Evolutionary conservation across 2,888 invertebrate species (phyloP).

Genomic region (Polymixis lichenea): DNA sequence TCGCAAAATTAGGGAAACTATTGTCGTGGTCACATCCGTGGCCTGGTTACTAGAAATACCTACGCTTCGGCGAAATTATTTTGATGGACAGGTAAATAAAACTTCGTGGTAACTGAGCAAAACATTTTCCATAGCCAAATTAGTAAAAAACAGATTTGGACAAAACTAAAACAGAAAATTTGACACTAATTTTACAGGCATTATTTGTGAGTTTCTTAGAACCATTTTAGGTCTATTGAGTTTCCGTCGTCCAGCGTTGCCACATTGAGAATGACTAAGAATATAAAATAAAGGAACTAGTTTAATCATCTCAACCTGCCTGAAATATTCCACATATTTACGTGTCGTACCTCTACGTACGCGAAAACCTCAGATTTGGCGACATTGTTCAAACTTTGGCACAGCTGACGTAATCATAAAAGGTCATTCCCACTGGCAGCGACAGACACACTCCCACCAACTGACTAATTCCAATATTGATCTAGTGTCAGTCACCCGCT

Average conservation of each 20-base stretch:
- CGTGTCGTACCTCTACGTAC: neutral
- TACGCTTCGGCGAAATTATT: slow-evolving; percentile 50
- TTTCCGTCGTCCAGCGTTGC: neutral
- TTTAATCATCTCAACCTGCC: neutral
- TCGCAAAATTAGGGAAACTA: slow-evolving; percentile 53
- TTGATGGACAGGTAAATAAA: slow-evolving; percentile 48
- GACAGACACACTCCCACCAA: slow-evolving; percentile 49
- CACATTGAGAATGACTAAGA: neutral
- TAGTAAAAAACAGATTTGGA: neutral
- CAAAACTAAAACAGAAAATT: neutral
- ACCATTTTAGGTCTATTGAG: neutral
- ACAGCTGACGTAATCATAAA: slow-evolving; percentile 55
- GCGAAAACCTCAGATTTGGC: slow-evolving; percentile 10
- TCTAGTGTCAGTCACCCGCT: slow-evolving; percentile 58
- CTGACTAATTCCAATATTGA: slow-evolving; percentile 56
- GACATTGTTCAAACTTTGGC: slow-evolving; percentile 32
- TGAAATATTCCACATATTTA: neutral
- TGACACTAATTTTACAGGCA: neutral
- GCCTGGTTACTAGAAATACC: slow-evolving; percentile 59
- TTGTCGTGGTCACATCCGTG: slow-evolving; percentile 50
- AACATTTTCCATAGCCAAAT: neutral
- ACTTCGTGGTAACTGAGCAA: slow-evolving; percentile 20
- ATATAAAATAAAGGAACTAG: neutral
- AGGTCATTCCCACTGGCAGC: slow-evolving; percentile 58
- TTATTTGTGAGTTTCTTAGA: neutral